Conservation (phyloP, 2,113 vertebrate genomes). For the Pongo pygmaeus region DNA sequence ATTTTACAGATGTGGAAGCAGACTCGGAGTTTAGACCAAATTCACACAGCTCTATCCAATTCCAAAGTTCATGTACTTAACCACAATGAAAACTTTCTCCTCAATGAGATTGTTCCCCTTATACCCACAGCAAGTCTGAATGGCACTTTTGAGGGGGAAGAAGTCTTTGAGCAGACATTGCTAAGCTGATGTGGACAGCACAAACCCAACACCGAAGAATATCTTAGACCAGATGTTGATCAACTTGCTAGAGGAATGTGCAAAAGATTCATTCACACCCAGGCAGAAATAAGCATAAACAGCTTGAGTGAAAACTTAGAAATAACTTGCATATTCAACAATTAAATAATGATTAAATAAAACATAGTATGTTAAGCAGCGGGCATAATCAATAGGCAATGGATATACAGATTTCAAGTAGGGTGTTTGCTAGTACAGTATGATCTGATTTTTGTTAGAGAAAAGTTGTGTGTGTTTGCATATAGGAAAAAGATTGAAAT, state of each 20-base stretch:
- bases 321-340: not conserved
- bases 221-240: not conserved
- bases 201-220: not conserved
- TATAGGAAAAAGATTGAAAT: not conserved
- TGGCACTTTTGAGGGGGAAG: not conserved
- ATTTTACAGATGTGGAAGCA: constrained; percentile 29
- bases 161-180: not conserved
- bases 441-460: not conserved
- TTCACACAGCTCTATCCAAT: constrained; percentile 8
- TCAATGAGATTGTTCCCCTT: not conserved
- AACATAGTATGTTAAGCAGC: not conserved
- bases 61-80: not conserved
- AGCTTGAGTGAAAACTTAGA: constrained; percentile 24
- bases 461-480: not conserved
- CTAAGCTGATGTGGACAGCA: not conserved
- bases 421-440: not conserved
- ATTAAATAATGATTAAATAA: constrained; percentile 27
- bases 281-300: constrained; percentile 33
- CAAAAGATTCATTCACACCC: constrained; percentile 39
- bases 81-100: not conserved
- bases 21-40: not conserved
- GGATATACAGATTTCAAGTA: not conserved
- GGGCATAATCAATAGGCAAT: not conserved
- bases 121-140: not conserved
- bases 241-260: not conserved